Percentiles rank a stretch among this genome's conserved stretches.
These are phyloP conservation scores for Triplophysa siluroides DNA, from an alignment of 2,113 vertebrate species.

Conservation along the genomic window DNA sequence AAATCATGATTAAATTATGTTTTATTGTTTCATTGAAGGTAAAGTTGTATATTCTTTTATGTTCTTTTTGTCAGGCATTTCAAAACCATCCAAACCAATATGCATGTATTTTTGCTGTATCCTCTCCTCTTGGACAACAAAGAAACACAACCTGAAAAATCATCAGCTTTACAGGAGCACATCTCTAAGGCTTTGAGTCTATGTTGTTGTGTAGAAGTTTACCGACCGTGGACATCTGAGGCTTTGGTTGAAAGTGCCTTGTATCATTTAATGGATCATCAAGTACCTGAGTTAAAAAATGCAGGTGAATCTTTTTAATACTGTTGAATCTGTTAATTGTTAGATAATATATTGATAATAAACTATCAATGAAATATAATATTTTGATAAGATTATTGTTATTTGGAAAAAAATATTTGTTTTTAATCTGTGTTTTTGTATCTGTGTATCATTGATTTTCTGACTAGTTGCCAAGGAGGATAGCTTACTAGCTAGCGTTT, in stretches of 20 bases:
- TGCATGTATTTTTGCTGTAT: slow-evolving; percentile 81
- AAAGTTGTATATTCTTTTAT: neutral
- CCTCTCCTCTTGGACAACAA: slow-evolving; percentile 38
- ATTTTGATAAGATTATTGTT: neutral
- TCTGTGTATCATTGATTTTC: neutral
- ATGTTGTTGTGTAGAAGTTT: slow-evolving; percentile 74
- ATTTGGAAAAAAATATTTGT: neutral
- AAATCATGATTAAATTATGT: no score
- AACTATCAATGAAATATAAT: no score
- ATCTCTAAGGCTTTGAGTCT: slow-evolving; percentile 66
- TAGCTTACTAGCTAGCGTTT: slow-evolving; percentile 52
- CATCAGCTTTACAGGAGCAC: slow-evolving; percentile 41
- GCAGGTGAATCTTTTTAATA: slow-evolving; percentile 23
- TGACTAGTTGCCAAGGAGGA: slow-evolving; percentile 47
- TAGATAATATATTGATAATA: no score
- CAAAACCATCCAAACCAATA: slow-evolving; percentile 68
- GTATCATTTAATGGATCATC: slow-evolving; percentile 58
- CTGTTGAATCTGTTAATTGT: neutral
- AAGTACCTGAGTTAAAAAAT: slow-evolving; percentile 31
- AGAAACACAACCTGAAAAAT: slow-evolving; percentile 1
- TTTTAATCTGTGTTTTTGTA: neutral
- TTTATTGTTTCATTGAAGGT: neutral
- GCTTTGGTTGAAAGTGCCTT: slow-evolving; percentile 68
- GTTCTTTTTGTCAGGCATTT: slow-evolving; percentile 62
- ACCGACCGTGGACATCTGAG: slow-evolving; percentile 73